Base-by-base conservation (phyloP, 2,797 vertebrate genomes). In the Chromis chromis region DNA sequence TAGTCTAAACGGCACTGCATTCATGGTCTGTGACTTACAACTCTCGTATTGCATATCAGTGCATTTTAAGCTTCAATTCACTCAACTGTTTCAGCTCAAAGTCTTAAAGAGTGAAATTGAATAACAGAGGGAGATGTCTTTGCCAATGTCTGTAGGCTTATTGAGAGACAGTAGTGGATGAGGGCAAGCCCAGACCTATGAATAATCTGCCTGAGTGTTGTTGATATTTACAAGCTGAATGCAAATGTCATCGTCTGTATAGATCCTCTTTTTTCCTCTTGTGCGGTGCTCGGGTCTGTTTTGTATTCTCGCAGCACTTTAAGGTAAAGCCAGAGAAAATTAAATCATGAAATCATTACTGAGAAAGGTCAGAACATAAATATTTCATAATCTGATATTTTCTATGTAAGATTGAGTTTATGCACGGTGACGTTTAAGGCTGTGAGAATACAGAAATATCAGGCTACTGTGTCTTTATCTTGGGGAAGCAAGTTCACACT, bases 331-430 rank as follows among this genome's bases (percentile, higher is more conserved):
- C 66, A 16, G 71, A 86, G 86, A 90, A 91, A 92, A 93, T 92
- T 89, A 91, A 93, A 93, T 93, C 86, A 91, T 86, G 84, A 88
- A 91, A 92, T 92, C 88, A 92, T 91, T 92, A 91, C 84, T 28
- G 76, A 73, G 79, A 93, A 93, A 93, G 91, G 93, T 93, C 92
- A 93, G 75, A 82, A 84, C 88, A 93, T 94, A 93, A 94, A 94
- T 94, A 94, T 94, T 94, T 93, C 90, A 94, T 93, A 88, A 92
- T 91, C 82, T 92, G 90, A 89, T 93, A 91, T 93, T 93, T 94
- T 91, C 86, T 52, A 21, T 84, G 83, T 89, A 62, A 59, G 83
- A 89, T 62, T 81, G 87, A 82, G 88, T 91, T 91, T 89, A 75
- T 87, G 84, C 83, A 65, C 4, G 58, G 53, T 46, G 84, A 85